phyloP scores from a whole-genome alignment of 2,888 invertebrate genomes.

The Antheraea assamensis region DNA sequence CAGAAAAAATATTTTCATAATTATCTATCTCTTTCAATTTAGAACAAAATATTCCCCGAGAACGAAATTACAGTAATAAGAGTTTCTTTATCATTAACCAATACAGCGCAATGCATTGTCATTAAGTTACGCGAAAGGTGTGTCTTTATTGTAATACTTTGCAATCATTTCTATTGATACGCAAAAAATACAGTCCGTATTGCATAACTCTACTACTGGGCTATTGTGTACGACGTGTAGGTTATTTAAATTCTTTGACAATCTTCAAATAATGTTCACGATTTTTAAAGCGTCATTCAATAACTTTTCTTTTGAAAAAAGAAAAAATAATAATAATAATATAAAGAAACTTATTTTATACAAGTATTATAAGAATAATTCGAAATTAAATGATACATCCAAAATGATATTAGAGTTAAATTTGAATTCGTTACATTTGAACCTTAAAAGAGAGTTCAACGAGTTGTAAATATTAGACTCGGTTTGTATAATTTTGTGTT shows the following conservation, averaged over 20 bases:
- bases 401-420: not conserved
- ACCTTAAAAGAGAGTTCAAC: not conserved
- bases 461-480: not conserved
- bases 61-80: not conserved
- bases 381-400: too few species aligned
- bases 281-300: not conserved
- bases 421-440: not conserved
- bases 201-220: not conserved
- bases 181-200: constrained; percentile 1
- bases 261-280: not conserved
- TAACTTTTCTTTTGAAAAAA: too few species aligned
- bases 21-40: not conserved
- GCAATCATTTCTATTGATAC: not conserved
- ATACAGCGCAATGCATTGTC: constrained; percentile 10
- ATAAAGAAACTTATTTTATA: not conserved
- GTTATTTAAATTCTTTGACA: not conserved
- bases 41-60: not conserved
- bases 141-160: constrained; percentile 6
- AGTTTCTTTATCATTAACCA: constrained; percentile 1
- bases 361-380: not conserved
- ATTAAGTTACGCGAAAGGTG: constrained; percentile 3
- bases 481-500: not conserved
- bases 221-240: not conserved
- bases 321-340: too few species aligned
- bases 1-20: not conserved